Percentiles rank a stretch among this genome's conserved stretches.
These are phyloP conservation scores for Heliconius aoede DNA, from an alignment of 2,888 invertebrate genomes.

Conservation along the genomic window DNA sequence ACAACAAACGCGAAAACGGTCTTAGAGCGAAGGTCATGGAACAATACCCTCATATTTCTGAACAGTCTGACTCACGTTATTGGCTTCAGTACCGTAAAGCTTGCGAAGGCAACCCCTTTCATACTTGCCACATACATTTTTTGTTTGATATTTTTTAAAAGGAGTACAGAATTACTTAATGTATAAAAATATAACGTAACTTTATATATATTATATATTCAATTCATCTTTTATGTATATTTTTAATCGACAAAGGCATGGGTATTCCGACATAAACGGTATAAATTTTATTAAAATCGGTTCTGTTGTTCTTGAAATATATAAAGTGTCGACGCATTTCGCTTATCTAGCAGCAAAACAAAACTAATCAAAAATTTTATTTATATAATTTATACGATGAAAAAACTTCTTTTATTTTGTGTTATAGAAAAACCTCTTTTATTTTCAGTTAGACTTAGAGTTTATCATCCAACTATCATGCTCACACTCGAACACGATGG, in stretches of 20 bases:
- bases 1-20: background rate
- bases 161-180: background rate
- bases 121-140: background rate
- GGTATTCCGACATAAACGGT: background rate
- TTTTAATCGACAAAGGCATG: background rate
- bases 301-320: no score
- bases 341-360: no score
- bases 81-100: conserved; percentile 10
- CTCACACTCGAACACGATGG: no score
- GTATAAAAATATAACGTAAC: background rate
- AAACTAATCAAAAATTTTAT: no score
- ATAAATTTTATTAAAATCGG: background rate
- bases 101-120: background rate
- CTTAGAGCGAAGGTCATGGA: conserved; percentile 39
- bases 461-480: background rate
- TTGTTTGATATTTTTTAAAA: background rate
- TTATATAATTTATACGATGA: no score
- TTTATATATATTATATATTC: no score
- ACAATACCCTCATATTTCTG: conserved; percentile 34
- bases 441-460: no score
- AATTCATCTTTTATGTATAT: no score
- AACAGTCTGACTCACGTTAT: conserved; percentile 26
- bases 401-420: no score
- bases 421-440: no score
- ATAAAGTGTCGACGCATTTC: no score